phyloP scores from a whole-genome alignment of 2,797 vertebrate species.

The Phrynocephalus forsythii region DNA sequence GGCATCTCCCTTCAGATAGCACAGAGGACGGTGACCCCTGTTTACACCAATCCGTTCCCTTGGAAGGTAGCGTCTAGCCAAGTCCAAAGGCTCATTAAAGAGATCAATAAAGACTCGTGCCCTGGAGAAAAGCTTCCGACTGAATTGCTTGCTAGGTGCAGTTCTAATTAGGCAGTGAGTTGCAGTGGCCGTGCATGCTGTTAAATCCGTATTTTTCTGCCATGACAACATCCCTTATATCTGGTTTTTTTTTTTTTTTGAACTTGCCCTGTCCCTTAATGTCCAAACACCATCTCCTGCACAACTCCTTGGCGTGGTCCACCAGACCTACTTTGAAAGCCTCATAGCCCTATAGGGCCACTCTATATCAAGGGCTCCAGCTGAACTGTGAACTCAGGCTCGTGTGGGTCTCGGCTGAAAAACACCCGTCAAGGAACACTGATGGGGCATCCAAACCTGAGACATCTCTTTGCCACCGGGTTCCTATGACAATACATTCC shows the following conservation, averaged over 20 bases:
- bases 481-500: neutral
- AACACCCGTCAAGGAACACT: too few relatives aligned
- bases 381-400: slow-evolving; percentile 75
- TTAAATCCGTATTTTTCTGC: neutral
- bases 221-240: neutral
- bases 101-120: too few relatives aligned
- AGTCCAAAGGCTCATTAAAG: too few relatives aligned
- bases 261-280: slow-evolving; percentile 19
- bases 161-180: too few relatives aligned
- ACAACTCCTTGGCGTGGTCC: slow-evolving; percentile 73
- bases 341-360: slow-evolving; percentile 73
- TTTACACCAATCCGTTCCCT: too few relatives aligned
- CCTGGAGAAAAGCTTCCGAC: neutral
- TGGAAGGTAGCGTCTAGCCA: too few relatives aligned
- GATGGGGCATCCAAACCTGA: too few relatives aligned
- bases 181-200: too few relatives aligned
- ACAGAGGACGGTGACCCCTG: too few relatives aligned
- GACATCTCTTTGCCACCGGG: too few relatives aligned
- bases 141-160: neutral
- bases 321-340: slow-evolving; percentile 71
- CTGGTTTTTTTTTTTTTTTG: too few relatives aligned
- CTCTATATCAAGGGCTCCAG: slow-evolving; percentile 61
- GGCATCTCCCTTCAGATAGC: too few relatives aligned
- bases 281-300: slow-evolving; percentile 42
- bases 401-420: slow-evolving; percentile 74